These are phyloP conservation scores for Catajapyx aquilonaris DNA, from an alignment of 1,140 invertebrate species.

Conservation along the genomic window DNA sequence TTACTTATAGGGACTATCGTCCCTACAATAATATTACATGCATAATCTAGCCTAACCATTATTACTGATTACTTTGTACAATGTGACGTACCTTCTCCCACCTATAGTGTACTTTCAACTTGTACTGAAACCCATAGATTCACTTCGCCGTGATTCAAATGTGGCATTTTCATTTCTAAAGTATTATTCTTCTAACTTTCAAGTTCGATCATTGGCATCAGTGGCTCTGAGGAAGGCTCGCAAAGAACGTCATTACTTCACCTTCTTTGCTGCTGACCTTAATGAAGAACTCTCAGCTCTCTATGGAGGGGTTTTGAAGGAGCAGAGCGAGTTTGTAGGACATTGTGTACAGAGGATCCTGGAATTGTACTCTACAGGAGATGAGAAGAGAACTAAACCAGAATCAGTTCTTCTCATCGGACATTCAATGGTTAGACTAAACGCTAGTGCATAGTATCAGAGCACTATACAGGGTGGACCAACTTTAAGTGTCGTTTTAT, in stretches of 20 bases:
- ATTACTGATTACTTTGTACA: no score
- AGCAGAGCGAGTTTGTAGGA: conserved; percentile 55
- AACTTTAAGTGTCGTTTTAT: no score
- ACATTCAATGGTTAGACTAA: conserved; percentile 70
- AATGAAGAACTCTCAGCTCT: conserved; percentile 61
- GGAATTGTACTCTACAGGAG: conserved; percentile 43
- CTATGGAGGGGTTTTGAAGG: conserved; percentile 50
- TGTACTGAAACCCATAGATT: not conserved
- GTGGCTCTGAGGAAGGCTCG: conserved; percentile 60
- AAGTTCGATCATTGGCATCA: conserved; percentile 68
- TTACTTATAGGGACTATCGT: no score
- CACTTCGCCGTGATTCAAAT: not conserved
- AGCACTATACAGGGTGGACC: no score
- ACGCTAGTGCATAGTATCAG: no score
- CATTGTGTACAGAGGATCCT: conserved; percentile 49
- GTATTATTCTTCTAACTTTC: conserved; percentile 15
- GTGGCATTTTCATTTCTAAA: conserved; percentile 1
- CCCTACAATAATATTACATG: no score
- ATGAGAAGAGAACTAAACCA: conserved; percentile 19
- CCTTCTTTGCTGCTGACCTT: conserved; percentile 67
- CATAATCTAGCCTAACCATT: no score
- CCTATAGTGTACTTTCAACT: no score
- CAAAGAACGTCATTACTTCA: conserved; percentile 48
- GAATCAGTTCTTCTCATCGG: conserved; percentile 54
- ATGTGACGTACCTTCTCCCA: no score